These are phyloP conservation scores for Mesodorylaimus sp. DNA, from an alignment of 2,888 invertebrate species.

Conservation along the genomic window DNA sequence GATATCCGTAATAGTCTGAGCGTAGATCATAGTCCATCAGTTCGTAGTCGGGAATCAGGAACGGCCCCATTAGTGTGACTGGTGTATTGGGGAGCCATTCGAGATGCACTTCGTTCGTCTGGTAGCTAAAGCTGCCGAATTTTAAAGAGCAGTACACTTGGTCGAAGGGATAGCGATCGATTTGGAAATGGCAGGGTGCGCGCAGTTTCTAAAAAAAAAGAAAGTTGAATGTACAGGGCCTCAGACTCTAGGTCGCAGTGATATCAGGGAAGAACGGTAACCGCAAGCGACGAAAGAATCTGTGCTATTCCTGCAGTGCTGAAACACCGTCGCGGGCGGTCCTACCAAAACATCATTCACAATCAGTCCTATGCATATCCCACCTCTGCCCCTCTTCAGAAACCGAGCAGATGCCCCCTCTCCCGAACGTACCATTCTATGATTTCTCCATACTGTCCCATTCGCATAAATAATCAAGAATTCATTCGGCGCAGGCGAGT, in stretches of 20 bases:
- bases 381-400: neutral
- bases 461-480: slow-evolving; percentile 6
- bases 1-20: neutral
- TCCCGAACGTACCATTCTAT: slow-evolving; percentile 2
- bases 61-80: neutral
- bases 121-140: slow-evolving; percentile 3
- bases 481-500: slow-evolving; percentile 2
- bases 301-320: neutral
- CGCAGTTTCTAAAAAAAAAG: neutral
- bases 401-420: neutral
- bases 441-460: slow-evolving; percentile 8
- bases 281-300: neutral
- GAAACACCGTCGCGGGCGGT: neutral
- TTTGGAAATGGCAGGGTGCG: slow-evolving; percentile 3
- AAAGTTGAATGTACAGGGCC: neutral
- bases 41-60: neutral
- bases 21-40: neutral
- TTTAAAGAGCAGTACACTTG: neutral
- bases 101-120: neutral
- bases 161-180: slow-evolving; percentile 4
- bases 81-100: slow-evolving; percentile 1
- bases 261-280: neutral
- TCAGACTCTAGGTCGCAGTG: neutral
- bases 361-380: too few relatives aligned
- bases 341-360: too few relatives aligned